Evolutionary conservation across 2,797 vertebrate genomes (phyloP), one percentile per base, ranked within the genome.

Genomic region (Scolopax rusticola): DNA sequence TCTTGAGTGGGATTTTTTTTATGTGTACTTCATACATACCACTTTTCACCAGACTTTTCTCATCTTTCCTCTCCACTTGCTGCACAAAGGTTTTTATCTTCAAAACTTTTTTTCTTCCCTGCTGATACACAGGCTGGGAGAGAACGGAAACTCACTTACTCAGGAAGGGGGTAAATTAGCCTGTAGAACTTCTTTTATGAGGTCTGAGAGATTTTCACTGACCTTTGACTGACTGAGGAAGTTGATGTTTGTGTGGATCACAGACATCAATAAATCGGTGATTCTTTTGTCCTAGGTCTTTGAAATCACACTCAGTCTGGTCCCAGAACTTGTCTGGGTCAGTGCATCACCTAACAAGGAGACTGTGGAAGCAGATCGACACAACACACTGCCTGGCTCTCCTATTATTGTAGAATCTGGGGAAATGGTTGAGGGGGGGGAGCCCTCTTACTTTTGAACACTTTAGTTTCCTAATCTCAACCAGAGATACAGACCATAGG

Each of bases 231-330:
- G 89, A 54, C 47, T 75, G 93, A 84, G 63, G 83, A 74, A 96
- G 73, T 57, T 69, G 54, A 92, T 91, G 90, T 97, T 95, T 87
- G 73, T 92, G 87, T 94, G 95, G 97, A 94, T 94, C 89, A 81
- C 87, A 78, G 89, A 93, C 89, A 96, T 92, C 84, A 93, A 61
- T 95, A 95, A 95, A 90, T 91, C 89, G 84, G 71, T 74, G 64
- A 70, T 95, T 95, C 84, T 94, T 70, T 96, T 96, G 88, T 95
- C 73, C 63, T 50, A 19, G 36, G 57, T 93, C 80, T 96, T 97
- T 95, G 76, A 95, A 93, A 92, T 61, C 20, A n/a, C 74, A 77
- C 63, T 91, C 69, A 64, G 57, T 57, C 45, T 85, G 87, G 90
- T 74, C 70, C 84, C 33, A 82, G 93, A 63, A 91, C 76, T 93